phyloP scores from a whole-genome alignment of 2,888 invertebrate species.

The Andrena dorsata region DNA sequence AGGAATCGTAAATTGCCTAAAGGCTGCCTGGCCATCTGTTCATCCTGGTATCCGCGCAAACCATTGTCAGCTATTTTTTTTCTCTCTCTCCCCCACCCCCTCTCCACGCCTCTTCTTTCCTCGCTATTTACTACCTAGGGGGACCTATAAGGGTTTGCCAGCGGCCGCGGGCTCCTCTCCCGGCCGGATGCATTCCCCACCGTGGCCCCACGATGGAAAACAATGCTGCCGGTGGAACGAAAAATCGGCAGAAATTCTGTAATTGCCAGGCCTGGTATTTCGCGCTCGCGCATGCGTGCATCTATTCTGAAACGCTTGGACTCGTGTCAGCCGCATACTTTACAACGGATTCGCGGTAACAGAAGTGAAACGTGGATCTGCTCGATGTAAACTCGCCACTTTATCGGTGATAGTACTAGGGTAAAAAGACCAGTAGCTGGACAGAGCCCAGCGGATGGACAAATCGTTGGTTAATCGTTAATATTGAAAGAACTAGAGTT shows the following conservation, averaged over 20 bases:
- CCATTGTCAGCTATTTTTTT: constrained; percentile 71
- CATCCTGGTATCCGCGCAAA: constrained; percentile 67
- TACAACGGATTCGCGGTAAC: constrained; percentile 47
- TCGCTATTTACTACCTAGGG: constrained; percentile 60
- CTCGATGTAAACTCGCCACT: constrained; percentile 36
- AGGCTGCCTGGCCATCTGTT: constrained; percentile 69
- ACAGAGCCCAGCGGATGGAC: no score
- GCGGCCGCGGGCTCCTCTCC: constrained; percentile 50
- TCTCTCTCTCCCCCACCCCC: neutral
- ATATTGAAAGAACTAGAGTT: no score
- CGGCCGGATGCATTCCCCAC: constrained; percentile 47
- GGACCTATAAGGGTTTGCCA: constrained; percentile 64
- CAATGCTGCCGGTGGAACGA: constrained; percentile 49
- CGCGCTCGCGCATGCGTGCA: constrained; percentile 31
- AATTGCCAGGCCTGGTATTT: constrained; percentile 66
- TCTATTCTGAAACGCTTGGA: constrained; percentile 47
- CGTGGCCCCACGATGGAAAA: constrained; percentile 34
- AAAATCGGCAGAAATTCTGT: constrained; percentile 64
- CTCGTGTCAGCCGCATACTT: constrained; percentile 61
- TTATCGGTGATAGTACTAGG: constrained; percentile 14
- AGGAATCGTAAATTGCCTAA: constrained; percentile 76
- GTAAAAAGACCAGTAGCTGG: no score
- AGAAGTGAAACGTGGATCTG: constrained; percentile 34
- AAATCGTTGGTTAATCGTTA: no score
- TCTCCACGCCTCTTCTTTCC: neutral